phyloP scores from a whole-genome alignment of 2,888 invertebrate genomes.

The Sminthurides aquaticus region DNA sequence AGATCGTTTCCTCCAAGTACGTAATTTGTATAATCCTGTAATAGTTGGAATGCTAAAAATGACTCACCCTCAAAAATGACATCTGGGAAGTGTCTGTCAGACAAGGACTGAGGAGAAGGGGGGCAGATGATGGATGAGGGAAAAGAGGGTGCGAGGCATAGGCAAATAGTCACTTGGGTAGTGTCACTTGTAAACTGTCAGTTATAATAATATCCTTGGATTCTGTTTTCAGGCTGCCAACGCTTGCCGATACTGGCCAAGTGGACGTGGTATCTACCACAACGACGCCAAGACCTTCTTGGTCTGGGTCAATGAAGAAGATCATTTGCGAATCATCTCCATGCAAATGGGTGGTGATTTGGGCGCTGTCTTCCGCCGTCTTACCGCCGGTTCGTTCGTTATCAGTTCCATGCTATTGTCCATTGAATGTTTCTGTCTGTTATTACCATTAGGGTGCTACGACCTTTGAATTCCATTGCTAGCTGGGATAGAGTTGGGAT shows the following conservation, averaged over 20 bases:
- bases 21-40: background rate
- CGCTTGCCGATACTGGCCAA: slow-evolving; percentile 95
- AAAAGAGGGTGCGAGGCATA: too few species aligned
- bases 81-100: background rate
- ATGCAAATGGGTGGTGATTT: slow-evolving; percentile 63
- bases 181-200: background rate
- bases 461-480: too few species aligned
- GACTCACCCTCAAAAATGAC: background rate
- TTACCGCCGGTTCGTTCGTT: slow-evolving; percentile 15
- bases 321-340: slow-evolving; percentile 94
- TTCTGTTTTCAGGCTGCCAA: slow-evolving; percentile 67
- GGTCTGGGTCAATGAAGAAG: slow-evolving; percentile 98
- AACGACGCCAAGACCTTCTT: slow-evolving; percentile 95
- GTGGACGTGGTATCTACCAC: slow-evolving; percentile 94
- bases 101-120: too few species aligned
- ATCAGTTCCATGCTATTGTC: background rate
- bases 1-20: slow-evolving; percentile 66
- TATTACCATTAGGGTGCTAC: too few species aligned
- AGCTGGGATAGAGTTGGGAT: too few species aligned
- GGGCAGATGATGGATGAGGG: too few species aligned
- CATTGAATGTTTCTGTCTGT: background rate
- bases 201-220: background rate
- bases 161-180: too few species aligned
- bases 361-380: slow-evolving; percentile 32
- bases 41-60: background rate